These are phyloP conservation scores for Campylorhamphus procurvoides DNA, from an alignment of 2,113 vertebrate species.

Conservation along the genomic window DNA sequence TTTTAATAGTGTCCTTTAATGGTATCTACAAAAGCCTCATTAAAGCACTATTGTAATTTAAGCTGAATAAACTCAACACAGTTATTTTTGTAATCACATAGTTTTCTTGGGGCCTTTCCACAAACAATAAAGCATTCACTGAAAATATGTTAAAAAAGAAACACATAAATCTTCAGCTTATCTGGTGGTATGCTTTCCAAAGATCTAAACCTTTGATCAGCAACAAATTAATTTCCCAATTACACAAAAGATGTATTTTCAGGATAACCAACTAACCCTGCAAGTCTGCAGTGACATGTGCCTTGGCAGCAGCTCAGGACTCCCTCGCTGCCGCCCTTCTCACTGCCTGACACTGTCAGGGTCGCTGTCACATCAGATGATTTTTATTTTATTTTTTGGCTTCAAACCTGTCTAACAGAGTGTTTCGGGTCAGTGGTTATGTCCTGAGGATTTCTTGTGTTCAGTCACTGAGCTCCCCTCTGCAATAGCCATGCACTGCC, in stretches of 20 bases:
- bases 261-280: constrained; percentile 58
- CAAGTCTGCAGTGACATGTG: constrained; percentile 3
- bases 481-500: not conserved
- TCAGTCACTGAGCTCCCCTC: not conserved
- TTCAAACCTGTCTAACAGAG: constrained; percentile 26
- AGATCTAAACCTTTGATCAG: constrained; percentile 62
- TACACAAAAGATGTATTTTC: constrained; percentile 65
- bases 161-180: constrained; percentile 65
- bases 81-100: not conserved
- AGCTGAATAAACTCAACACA: constrained; percentile 19
- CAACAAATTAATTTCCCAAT: constrained; percentile 74
- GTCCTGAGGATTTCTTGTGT: constrained; percentile 7
- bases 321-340: not conserved
- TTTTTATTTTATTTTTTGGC: constrained; percentile 46
- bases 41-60: constrained; percentile 14
- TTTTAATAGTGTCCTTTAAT: constrained; percentile 47
- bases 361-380: not conserved
- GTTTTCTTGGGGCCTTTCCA: constrained; percentile 52
- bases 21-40: constrained; percentile 49
- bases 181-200: constrained; percentile 60
- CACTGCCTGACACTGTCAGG: not conserved
- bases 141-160: constrained; percentile 52
- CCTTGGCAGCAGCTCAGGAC: constrained; percentile 40
- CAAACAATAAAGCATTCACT: not conserved
- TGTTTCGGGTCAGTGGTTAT: constrained; percentile 11